Evolutionary conservation across 2,888 invertebrate genomes (phyloP), one percentile per base, ranked within the genome.

Genomic region (Agrochola lota): DNA sequence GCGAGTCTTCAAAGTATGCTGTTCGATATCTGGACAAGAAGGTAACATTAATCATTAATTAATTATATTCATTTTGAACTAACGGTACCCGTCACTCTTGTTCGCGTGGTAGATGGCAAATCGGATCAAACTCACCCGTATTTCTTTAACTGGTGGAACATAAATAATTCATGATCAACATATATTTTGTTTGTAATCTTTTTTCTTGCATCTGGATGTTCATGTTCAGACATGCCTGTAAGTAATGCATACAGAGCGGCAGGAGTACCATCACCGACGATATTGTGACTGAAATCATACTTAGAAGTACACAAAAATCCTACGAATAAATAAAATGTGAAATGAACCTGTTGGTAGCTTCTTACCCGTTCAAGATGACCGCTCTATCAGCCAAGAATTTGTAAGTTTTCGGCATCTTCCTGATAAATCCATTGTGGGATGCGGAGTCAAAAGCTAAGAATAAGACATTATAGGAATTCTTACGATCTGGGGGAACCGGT

Each of bases 391-490:
- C 97, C 64, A 99, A 92, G 91, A 97, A 98, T 30, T 97, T 96
- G 90, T 98, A 98, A 30, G 98, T 98, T 87, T 97, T 97, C 0
- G 98, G 98, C 88, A 99, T 95, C 90, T 98, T 98, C 62, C 99
- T 96, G 64, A 98, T 98, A 90, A 98, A 98, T 17, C 98, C 98
- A 94, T 98, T 98, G 66, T 98, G 97, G 0, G 99, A 99, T 4
- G 99, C 93, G 0, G 99, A 99, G 94, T 99, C 99, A 88, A 99
- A 98, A 0, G 98, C 99, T 85, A 99, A 97, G 96, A 99, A 98
- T 0, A 99, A 93, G 0, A 99, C 97, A 91, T 98, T 98, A 62
- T 92, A 63, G 4, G 88, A 80, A 9, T 91, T 79, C 35, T 90
- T 89, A 7, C 90, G 77, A 1, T 90, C 88, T 0, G 69, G 72